Percentiles rank a stretch among this genome's conserved stretches.
phyloP scores from a whole-genome alignment of 2,888 invertebrate species.

The Rhimphoctona megacephalus region DNA sequence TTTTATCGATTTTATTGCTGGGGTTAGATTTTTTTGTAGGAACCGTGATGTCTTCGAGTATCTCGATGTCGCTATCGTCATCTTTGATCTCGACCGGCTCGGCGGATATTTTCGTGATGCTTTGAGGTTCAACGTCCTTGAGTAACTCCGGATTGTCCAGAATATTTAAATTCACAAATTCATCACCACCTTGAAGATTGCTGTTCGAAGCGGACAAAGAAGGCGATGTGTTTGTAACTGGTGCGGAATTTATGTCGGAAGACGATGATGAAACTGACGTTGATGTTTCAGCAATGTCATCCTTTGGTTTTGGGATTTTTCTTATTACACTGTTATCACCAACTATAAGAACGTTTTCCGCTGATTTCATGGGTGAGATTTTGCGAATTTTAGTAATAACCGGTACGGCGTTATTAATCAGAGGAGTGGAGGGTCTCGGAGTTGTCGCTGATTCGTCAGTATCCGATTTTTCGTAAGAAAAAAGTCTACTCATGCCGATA shows the following conservation, averaged over 20 bases:
- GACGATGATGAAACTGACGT: constrained; percentile 9
- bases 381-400: constrained; percentile 59
- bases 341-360: constrained; percentile 51
- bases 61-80: constrained; percentile 82
- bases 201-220: constrained; percentile 55
- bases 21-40: constrained; percentile 36
- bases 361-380: constrained; percentile 33
- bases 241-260: background rate
- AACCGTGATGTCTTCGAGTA: constrained; percentile 71
- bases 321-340: constrained; percentile 42
- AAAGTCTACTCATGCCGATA: constrained; percentile 54
- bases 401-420: constrained; percentile 15
- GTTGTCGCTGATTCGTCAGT: constrained; percentile 6
- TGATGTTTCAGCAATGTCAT: constrained; percentile 16
- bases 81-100: constrained; percentile 46
- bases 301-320: constrained; percentile 37
- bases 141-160: constrained; percentile 77
- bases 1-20: constrained; percentile 15
- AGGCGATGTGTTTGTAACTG: background rate
- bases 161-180: constrained; percentile 78
- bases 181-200: constrained; percentile 71
- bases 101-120: background rate
- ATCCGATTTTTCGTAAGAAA: constrained; percentile 55
- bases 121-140: constrained; percentile 45
- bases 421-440: background rate